phyloP scores from a whole-genome alignment of 1,140 invertebrate genomes.

The Camponotus vicinus region DNA sequence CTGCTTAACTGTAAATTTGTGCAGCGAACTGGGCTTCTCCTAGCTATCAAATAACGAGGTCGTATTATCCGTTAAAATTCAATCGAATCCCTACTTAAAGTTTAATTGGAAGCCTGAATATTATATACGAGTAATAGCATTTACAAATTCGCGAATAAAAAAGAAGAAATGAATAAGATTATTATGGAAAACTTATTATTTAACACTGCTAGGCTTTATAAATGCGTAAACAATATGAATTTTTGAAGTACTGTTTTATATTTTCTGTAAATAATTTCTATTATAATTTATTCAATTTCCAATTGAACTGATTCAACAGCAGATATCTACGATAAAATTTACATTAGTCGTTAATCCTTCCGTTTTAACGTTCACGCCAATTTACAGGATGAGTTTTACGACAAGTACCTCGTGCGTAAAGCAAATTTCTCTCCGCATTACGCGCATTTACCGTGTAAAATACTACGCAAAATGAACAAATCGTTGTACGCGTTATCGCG shows the following conservation, averaged over 20 bases:
- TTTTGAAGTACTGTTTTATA: too few species aligned
- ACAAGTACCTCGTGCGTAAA: not conserved
- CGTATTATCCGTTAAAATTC: not conserved
- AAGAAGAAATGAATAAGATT: not conserved
- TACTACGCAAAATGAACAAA: constrained; percentile 34
- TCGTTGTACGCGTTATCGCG: constrained; percentile 46
- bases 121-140: not conserved
- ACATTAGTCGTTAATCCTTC: constrained; percentile 6
- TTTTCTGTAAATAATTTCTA: not conserved
- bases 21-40: not conserved
- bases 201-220: not conserved
- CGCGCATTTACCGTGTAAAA: constrained; percentile 31
- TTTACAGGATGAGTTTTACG: not conserved
- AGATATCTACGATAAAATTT: constrained; percentile 5
- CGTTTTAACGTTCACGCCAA: not conserved
- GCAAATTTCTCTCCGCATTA: constrained; percentile 16
- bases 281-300: too few species aligned
- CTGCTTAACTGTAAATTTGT: constrained; percentile 24
- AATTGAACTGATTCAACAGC: not conserved
- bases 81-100: not conserved
- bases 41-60: constrained; percentile 11
- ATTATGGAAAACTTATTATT: not conserved
- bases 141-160: not conserved
- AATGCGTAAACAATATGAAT: not conserved
- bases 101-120: constrained; percentile 15